phyloP scores from a whole-genome alignment of 1,140 invertebrate species.

The Drosophila athabasca region DNA sequence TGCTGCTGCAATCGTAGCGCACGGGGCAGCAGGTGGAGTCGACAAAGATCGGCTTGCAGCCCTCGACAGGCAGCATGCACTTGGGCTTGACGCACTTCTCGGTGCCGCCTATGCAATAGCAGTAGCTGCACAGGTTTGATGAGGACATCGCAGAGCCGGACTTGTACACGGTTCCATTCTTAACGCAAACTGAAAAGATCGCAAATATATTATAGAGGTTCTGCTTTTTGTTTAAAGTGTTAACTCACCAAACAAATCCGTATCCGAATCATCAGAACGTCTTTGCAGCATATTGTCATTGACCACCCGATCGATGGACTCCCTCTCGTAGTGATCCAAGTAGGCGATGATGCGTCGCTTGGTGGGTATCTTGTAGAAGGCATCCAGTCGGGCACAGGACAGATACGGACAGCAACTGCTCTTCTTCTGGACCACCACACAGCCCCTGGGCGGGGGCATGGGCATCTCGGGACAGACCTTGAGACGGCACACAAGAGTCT shows the following conservation, averaged over 20 bases:
- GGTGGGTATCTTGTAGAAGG: slow-evolving; percentile 83
- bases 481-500: slow-evolving; percentile 89
- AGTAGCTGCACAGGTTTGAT: slow-evolving; percentile 91
- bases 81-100: slow-evolving; percentile 92
- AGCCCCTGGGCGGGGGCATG: slow-evolving; percentile 89
- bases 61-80: slow-evolving; percentile 90
- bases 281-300: slow-evolving; percentile 80
- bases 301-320: slow-evolving; percentile 82
- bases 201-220: neutral
- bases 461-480: slow-evolving; percentile 90
- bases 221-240: neutral
- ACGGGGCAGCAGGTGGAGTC: slow-evolving; percentile 92
- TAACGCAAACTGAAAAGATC: slow-evolving; percentile 66
- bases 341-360: slow-evolving; percentile 81
- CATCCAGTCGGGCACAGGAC: slow-evolving; percentile 87
- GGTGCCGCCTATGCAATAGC: slow-evolving; percentile 92
- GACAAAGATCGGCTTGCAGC: slow-evolving; percentile 88
- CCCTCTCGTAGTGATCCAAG: slow-evolving; percentile 78
- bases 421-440: slow-evolving; percentile 87
- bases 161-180: slow-evolving; percentile 82
- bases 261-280: slow-evolving; percentile 75
- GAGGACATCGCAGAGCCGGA: slow-evolving; percentile 92
- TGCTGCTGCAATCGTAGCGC: slow-evolving; percentile 90
- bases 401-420: slow-evolving; percentile 90
- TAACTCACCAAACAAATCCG: slow-evolving; percentile 69